These are phyloP conservation scores for Pelecanoides urinatrix DNA, from an alignment of 2,113 vertebrate genomes.

Conservation along the genomic window DNA sequence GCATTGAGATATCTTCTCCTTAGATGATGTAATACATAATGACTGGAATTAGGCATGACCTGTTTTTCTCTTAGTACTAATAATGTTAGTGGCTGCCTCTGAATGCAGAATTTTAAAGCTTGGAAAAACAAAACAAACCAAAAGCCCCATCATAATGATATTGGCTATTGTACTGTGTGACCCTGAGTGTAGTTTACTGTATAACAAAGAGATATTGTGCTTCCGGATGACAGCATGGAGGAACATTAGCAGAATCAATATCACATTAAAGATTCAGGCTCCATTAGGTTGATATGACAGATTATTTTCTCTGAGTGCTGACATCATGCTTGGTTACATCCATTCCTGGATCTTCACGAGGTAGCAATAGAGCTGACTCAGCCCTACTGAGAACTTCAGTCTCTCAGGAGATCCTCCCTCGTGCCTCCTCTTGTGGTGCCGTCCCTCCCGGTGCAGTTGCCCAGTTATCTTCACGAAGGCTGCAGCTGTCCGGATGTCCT, in stretches of 20 bases:
- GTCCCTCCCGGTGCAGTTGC: neutral
- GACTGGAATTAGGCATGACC: neutral
- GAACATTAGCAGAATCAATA: conserved; percentile 74
- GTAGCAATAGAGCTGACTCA: conserved; percentile 22
- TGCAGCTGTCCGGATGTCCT: neutral
- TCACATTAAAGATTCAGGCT: conserved; percentile 53
- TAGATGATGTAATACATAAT: neutral
- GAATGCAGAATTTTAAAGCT: neutral
- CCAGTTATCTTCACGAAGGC: neutral
- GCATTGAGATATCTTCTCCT: neutral
- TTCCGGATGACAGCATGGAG: conserved; percentile 23
- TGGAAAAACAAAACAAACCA: neutral
- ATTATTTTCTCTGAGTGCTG: conserved; percentile 57
- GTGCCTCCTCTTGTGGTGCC: fast-evolving
- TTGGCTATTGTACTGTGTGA: neutral
- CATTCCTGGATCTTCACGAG: conserved; percentile 10
- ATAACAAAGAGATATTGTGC: conserved; percentile 23
- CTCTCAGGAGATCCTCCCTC: neutral
- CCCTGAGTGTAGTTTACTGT: neutral
- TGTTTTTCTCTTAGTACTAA: neutral
- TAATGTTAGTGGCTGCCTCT: neutral
- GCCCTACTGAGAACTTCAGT: neutral
- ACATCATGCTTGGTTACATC: conserved; percentile 7
- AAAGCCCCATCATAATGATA: neutral
- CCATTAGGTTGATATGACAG: conserved; percentile 61